Evolutionary conservation across 30 jellyfish, hydroid and myxozoan genomes (phyloP).

Genomic region (Aurelia sp.): DNA sequence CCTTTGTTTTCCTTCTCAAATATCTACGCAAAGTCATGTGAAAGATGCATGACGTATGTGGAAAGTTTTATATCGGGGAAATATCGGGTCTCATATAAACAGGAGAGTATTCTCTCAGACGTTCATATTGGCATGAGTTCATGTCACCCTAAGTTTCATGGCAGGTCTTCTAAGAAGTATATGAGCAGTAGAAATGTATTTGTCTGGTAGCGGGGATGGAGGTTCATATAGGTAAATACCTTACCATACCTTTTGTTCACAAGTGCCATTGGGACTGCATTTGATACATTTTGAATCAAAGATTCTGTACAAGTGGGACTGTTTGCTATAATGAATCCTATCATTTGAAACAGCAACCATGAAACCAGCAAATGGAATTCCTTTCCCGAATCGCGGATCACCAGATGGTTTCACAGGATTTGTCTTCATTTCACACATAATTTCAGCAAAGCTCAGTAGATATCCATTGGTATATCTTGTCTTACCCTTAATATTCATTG

Average conservation of each 20-base stretch:
- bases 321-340: constrained; percentile 31
- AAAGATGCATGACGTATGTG: too few relatives aligned
- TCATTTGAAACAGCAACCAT: constrained; percentile 66
- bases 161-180: too few relatives aligned
- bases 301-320: constrained; percentile 46
- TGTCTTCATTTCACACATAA: constrained; percentile 36
- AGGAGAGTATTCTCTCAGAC: too few relatives aligned
- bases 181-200: too few relatives aligned
- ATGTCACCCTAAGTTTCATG: too few relatives aligned
- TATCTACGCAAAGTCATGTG: too few relatives aligned
- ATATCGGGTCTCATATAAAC: too few relatives aligned
- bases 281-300: constrained; percentile 82
- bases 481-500: neutral
- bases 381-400: neutral
- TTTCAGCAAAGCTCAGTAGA: constrained; percentile 70
- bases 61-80: too few relatives aligned
- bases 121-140: too few relatives aligned
- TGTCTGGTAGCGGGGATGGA: too few relatives aligned
- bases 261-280: constrained; percentile 44
- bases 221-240: too few relatives aligned
- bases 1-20: too few relatives aligned
- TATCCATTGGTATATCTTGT: constrained; percentile 1
- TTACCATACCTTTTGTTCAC: constrained; percentile 62
- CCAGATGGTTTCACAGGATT: constrained; percentile 31
- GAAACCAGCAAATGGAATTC: constrained; percentile 69